Percentiles rank a stretch among this genome's conserved stretches.
phyloP scores from a whole-genome alignment of 2,797 vertebrate genomes.

The Hemitrygon akajei region DNA sequence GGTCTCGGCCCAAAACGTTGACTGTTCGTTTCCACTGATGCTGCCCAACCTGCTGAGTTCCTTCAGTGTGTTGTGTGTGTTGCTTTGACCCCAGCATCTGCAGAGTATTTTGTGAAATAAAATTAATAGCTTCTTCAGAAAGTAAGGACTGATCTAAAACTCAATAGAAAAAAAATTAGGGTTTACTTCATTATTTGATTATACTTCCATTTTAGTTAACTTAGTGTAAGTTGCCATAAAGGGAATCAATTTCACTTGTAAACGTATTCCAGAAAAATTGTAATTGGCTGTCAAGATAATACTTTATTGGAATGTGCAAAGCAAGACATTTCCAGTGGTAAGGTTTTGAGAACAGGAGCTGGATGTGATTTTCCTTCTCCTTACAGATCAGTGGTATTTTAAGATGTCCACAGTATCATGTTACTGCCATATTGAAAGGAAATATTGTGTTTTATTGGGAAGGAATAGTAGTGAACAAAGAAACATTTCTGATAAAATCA shows the following conservation, averaged over 20 bases:
- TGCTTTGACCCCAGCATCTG: too few species aligned
- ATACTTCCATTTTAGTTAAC: constrained; percentile 10
- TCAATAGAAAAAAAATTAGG: background rate
- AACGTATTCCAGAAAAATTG: background rate
- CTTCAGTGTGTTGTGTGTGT: too few species aligned
- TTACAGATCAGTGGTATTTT: background rate
- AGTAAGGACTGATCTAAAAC: background rate
- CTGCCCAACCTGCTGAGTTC: too few species aligned
- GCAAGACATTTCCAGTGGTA: background rate
- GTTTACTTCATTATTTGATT: constrained; percentile 11
- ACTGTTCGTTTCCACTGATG: too few species aligned
- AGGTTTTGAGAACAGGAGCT: background rate
- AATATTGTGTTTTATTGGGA: background rate
- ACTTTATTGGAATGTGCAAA: background rate
- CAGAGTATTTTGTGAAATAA: too few species aligned
- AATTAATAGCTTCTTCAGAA: background rate
- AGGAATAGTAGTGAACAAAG: background rate
- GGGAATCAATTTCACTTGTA: constrained; percentile 16
- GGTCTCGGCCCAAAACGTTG: too few species aligned
- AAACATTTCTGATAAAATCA: background rate
- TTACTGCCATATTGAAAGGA: background rate
- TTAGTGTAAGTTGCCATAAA: background rate
- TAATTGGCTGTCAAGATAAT: background rate
- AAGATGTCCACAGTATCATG: background rate
- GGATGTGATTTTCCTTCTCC: background rate